Base-by-base conservation (phyloP, 2,113 vertebrate species). In the Tenrec ecaudatus region DNA sequence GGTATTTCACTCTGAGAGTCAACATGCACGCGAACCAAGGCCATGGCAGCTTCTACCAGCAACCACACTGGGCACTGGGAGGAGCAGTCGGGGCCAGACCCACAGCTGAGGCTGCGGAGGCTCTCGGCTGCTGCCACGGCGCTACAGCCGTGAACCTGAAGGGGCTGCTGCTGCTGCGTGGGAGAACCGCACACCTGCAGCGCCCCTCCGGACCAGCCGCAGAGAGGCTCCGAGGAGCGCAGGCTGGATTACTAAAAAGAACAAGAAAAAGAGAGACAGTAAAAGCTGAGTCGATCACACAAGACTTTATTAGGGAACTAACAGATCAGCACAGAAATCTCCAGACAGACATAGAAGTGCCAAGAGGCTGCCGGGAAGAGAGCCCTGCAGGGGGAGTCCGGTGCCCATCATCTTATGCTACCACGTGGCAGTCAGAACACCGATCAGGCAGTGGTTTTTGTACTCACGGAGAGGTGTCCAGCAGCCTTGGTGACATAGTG, bases 91-190 rank as follows among this genome's bases (percentile, higher is more conserved):
- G 33, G 29, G 33, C 8, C 10, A 64, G 16, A 16, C 16, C 0
- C 7, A 40, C 25, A 10, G 14, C 11, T 0, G 17, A 4, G 7
- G 19, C 23, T 1, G 14, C 1, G 3, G 19, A 15, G 3, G 10
- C 29, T 66, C 15, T 6, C 0, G 11, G 0, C 3, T 10, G 25
- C 2, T 1, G 31, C 3, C 6, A 0, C 2, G 31, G 1, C 22
- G 68, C 20, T 25, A 47, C 1, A 75, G n/a, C 27, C 7, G 10
- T 3, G 15, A 40, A 73, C 40, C 29, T 5, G 1, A 19, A 12
- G 31, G 76, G 0, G n/a, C 1, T 1, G 33, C n/a, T 25, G 31
- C 17, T 1, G 17, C 20, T 3, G 57, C 20, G 20, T n/a, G 33
- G 2, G 38, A 29, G 20, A 17, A 36, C 1, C 0, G 15, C 4